Conservation (phyloP, 2,113 vertebrate genomes). For the Cryptomyrus ogoouensis region DNA sequence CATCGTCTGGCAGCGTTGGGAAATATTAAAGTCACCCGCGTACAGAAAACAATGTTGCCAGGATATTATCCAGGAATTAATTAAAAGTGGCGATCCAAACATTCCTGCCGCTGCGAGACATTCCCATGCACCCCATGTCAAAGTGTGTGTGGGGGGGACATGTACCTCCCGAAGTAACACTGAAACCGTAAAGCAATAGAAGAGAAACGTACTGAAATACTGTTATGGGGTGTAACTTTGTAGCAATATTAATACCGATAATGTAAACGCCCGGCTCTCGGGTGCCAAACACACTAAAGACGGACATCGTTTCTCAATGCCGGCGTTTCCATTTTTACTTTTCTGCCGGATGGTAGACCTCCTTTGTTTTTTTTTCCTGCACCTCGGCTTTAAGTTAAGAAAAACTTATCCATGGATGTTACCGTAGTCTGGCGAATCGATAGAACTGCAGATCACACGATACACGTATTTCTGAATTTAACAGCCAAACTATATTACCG, state of each 20-base stretch:
- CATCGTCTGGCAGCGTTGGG: neutral
- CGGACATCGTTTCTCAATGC: neutral
- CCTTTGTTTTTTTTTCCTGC: neutral
- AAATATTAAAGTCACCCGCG: neutral
- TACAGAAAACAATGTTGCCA: neutral
- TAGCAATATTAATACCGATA: neutral
- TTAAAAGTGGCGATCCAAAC: neutral
- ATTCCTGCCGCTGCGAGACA: neutral
- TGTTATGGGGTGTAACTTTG: neutral
- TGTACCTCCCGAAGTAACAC: neutral
- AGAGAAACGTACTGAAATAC: neutral
- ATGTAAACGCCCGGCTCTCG: neutral
- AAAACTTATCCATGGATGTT: neutral
- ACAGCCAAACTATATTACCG: neutral
- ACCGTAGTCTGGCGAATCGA: neutral
- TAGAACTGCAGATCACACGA: neutral
- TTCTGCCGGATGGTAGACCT: neutral
- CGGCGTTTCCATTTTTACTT: neutral
- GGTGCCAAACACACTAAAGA: neutral
- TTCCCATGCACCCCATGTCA: neutral
- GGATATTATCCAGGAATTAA: neutral
- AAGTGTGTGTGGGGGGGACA: neutral
- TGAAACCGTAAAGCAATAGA: neutral
- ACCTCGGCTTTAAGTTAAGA: neutral
- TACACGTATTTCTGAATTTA: neutral